These are phyloP conservation scores for Pempheris klunzingeri DNA, from an alignment of 2,797 vertebrate species.

Conservation along the genomic window DNA sequence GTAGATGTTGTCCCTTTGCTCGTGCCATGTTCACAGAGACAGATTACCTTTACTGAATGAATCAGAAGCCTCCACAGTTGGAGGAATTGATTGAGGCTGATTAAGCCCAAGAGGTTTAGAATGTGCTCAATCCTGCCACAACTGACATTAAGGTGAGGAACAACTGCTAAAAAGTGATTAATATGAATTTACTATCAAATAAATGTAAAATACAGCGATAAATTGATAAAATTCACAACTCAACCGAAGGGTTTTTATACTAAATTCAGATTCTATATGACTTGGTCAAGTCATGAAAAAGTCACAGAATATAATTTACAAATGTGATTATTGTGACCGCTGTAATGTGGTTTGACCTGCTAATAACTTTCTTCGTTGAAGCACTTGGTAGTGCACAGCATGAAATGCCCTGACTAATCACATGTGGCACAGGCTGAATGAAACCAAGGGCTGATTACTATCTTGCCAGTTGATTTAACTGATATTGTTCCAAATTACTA, in stretches of 20 bases:
- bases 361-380: conserved; percentile 2
- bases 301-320: neutral
- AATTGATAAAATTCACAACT: neutral
- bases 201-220: neutral
- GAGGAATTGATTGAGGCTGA: conserved; percentile 26
- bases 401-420: neutral
- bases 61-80: conserved; percentile 15
- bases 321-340: neutral
- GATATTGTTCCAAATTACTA: conserved; percentile 4
- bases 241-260: neutral
- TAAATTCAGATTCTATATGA: neutral
- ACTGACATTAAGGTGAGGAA: conserved; percentile 10
- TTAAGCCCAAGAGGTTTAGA: conserved; percentile 19
- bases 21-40: conserved; percentile 20
- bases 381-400: neutral
- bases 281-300: neutral
- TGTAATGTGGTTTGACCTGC: conserved; percentile 9
- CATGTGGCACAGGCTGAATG: conserved; percentile 9
- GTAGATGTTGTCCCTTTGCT: conserved; percentile 21
- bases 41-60: conserved; percentile 30
- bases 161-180: conserved; percentile 23
- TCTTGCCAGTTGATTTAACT: conserved; percentile 1
- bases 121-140: conserved; percentile 26
- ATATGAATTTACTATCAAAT: conserved; percentile 20
- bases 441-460: neutral